Base-by-base conservation (phyloP, 2,113 vertebrate genomes). In the Amblyopsis rosae region DNA sequence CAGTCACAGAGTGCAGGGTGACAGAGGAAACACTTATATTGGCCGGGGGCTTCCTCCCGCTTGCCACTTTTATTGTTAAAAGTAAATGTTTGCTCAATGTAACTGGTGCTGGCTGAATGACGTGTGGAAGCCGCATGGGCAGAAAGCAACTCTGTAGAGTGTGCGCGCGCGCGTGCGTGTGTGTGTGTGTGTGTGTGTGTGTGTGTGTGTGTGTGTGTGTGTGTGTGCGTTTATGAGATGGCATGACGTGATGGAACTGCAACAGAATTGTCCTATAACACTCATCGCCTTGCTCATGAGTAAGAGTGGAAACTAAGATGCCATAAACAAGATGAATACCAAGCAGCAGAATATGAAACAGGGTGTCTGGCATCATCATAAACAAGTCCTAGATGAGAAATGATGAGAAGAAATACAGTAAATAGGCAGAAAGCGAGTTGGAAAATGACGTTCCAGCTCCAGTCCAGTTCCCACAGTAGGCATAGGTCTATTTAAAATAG, bases 61-160 rank as follows among this genome's bases (percentile, higher is more conserved):
- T 61, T 32, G 51, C 64, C 26, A 17, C 47, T 69, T 56, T 55
- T 13, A 57, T 9, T 57, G 33, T 33, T 58, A 48, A 56, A 70
- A 68, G 65, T 71, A 67, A 77, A 71, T 67, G 67, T 61, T 70
- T 68, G 49, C 15, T 74, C 58, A 54, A 47, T 50, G 54, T 70
- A 63, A 56, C 68, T 57, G 50, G 68, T 32, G 58, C 63, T 53
- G 61, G 63, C 48, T 26, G 53, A 54, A 60, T 57, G 67, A 70
- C 26, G 19, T 10, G 54, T 47, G 32, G 67, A 19, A 12, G 45
- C 26, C 15, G 55, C 55, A 33, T 60, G 16, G 15, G 61, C 19
- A 63, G 45, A 26, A 50, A 32, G 3, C 48, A 16, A 48, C 6
- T 47, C 48, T 47, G 12, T 17, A 62, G 9, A 62, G 33, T 8